These are phyloP conservation scores for Urocynchramus pylzowi DNA, from an alignment of 2,113 vertebrate species.

Conservation along the genomic window DNA sequence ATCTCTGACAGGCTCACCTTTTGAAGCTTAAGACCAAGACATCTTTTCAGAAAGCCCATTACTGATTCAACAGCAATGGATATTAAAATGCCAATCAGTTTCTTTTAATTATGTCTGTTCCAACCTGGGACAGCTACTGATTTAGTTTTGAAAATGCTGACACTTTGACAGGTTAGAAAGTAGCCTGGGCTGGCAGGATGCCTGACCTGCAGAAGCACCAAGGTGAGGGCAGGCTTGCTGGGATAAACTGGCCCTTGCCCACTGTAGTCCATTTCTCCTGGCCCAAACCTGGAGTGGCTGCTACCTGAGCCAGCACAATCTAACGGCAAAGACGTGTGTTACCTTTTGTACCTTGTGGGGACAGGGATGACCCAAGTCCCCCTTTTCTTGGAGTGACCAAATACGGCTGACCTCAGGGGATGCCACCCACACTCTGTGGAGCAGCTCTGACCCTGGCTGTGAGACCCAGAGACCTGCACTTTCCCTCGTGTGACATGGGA, in stretches of 20 bases:
- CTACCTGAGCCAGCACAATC: neutral
- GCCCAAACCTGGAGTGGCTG: neutral
- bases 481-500: fast-evolving
- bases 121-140: neutral
- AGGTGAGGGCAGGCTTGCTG: neutral
- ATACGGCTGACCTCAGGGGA: no score
- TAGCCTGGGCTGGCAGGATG: neutral
- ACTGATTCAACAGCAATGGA: neutral
- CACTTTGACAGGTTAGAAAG: neutral
- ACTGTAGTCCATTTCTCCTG: neutral
- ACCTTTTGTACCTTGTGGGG: fast-evolving
- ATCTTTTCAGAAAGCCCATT: neutral
- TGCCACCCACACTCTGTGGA: neutral
- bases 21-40: neutral
- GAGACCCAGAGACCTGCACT: neutral
- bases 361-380: no score
- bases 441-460: neutral
- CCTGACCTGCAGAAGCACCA: neutral
- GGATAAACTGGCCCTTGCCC: neutral
- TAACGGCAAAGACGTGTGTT: neutral
- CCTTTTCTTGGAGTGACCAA: neutral
- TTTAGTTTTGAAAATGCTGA: neutral
- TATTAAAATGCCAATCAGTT: constrained; percentile 11
- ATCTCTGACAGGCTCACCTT: neutral
- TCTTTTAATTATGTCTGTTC: neutral